A percentile compares a stretch with the other conserved stretches of the same genome.
Conservation (phyloP, 2,888 invertebrate species). For the Osedax fenrisi region DNA sequence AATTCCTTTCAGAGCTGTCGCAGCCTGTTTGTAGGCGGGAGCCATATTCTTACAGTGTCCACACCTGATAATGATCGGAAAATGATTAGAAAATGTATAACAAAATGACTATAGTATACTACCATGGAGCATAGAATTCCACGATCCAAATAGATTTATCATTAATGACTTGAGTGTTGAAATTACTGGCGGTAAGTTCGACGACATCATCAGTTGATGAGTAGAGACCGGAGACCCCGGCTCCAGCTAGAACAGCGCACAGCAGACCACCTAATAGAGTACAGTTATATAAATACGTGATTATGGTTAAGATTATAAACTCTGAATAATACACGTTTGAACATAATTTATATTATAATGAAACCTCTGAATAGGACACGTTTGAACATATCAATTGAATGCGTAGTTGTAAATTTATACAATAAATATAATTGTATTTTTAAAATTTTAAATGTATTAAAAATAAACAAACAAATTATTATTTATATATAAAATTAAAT, state of each 20-base stretch:
- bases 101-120: constrained; percentile 51
- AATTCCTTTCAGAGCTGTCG: constrained; percentile 80
- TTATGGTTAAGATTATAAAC: too few species aligned
- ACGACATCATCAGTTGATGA: constrained; percentile 61
- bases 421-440: too few species aligned
- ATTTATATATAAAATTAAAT: too few species aligned
- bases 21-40: constrained; percentile 85
- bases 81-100: neutral
- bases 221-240: neutral
- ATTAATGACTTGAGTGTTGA: constrained; percentile 71
- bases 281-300: too few species aligned
- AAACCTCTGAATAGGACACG: too few species aligned
- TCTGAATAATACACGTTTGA: too few species aligned
- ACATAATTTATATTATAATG: too few species aligned
- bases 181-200: constrained; percentile 86
- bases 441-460: too few species aligned
- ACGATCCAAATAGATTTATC: constrained; percentile 83
- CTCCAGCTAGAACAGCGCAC: neutral
- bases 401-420: too few species aligned
- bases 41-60: constrained; percentile 68
- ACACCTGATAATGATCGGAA: constrained; percentile 48
- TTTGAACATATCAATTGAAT: too few species aligned
- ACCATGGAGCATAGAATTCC: constrained; percentile 94
- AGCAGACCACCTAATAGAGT: neutral
- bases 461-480: too few species aligned